Conservation (phyloP, 2,888 invertebrate species). For the Gymnoscelis rufifasciata region DNA sequence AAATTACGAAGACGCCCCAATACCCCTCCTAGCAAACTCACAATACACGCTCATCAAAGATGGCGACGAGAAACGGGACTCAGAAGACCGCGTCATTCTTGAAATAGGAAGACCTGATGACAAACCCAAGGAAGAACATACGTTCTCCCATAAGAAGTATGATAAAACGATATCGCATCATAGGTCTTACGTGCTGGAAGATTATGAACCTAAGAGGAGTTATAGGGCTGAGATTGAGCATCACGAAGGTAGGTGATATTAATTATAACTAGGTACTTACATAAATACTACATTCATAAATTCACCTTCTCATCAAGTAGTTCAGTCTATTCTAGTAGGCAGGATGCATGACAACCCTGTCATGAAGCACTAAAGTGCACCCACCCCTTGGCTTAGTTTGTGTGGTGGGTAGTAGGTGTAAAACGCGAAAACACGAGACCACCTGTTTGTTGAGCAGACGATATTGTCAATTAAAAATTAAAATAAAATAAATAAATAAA, state of each 20-base stretch:
- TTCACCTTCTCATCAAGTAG: too few species aligned
- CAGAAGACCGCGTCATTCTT: slow-evolving; percentile 66
- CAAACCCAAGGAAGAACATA: slow-evolving; percentile 61
- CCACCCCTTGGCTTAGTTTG: too few species aligned
- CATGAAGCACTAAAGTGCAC: too few species aligned
- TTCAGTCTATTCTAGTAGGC: too few species aligned
- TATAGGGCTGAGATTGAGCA: slow-evolving; percentile 62
- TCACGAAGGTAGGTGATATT: slow-evolving; percentile 34
- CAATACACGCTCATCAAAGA: slow-evolving; percentile 61
- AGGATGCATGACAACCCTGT: too few species aligned
- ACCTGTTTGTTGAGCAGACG: too few species aligned
- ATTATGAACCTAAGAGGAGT: slow-evolving; percentile 60
- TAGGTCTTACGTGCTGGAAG: slow-evolving; percentile 68
- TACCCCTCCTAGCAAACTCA: slow-evolving; percentile 56
- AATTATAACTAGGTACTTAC: too few species aligned
- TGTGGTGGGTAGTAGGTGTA: too few species aligned
- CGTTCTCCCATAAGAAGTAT: slow-evolving; percentile 75
- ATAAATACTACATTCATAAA: too few species aligned
- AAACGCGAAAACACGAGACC: too few species aligned
- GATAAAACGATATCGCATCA: slow-evolving; percentile 74
- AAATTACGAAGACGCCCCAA: slow-evolving; percentile 58
- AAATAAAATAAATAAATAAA: too few species aligned
- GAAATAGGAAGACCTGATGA: slow-evolving; percentile 75
- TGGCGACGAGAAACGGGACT: slow-evolving; percentile 57
- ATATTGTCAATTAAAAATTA: too few species aligned